Evolutionary conservation across 2,888 invertebrate species (phyloP), one percentile per base, ranked within the genome.

Genomic region (Cephalotes varians): DNA sequence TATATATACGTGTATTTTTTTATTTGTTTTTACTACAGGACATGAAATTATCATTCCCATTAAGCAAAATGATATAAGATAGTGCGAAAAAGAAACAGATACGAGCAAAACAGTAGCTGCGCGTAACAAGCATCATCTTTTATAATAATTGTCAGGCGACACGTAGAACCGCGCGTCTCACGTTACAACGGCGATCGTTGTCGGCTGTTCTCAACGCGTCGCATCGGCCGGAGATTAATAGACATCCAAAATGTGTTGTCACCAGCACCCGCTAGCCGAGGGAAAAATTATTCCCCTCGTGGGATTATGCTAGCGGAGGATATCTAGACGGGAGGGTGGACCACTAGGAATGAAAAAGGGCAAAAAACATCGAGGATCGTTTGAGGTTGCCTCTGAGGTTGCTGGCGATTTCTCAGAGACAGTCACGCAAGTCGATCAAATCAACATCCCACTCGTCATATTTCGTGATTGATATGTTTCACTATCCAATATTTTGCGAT

Each of bases 131-230:
- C 82, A 49, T 84, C 88, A 92, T 92, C 91, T 90, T 90, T 90
- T 82, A 85, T 81, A 84, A 90, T 90, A 91, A 91, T 91, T 90
- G 91, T 90, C 91, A 90, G 89, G 74, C 85, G 49, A 67, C 67
- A 51, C 71, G 62, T 15, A n/a, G 60, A 56, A 21, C 77, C 56
- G 21, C 34, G 40, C 76, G 54, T 65, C 65, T 81, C 73, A 49
- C 77, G 81, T 82, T 85, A 80, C 64, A 65, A 47, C 82, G 62
- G n/a, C 73, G 49, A 65, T 77, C 60, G 56, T 73, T 67, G 72
- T 34, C 77, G 72, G 47, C 83, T 34, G 51, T 74, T 51, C 21
- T n/a, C 51, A 28, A 6, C 67, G 77, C 67, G 40, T 56, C 76
- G 67, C 54, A 81, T 82, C 82, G 72, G 56, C 62, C 44, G 67